Conservation (phyloP, 1,140 invertebrate species). For the Atta cephalotes region DNA sequence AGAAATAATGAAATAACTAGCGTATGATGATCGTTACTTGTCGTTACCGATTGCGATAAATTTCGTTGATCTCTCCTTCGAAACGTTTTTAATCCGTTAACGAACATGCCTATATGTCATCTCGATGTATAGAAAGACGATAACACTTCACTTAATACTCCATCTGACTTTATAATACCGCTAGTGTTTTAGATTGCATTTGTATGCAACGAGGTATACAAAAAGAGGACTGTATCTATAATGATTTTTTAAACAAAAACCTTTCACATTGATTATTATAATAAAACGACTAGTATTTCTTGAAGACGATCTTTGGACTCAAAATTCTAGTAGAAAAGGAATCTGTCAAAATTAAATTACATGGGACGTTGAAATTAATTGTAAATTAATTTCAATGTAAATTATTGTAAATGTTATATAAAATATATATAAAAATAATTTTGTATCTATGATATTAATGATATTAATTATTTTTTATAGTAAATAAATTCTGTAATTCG, state of each 20-base stretch:
- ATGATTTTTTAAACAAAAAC: slow-evolving; percentile 30
- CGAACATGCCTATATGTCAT: background rate
- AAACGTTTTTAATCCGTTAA: background rate
- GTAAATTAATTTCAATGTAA: too few species aligned
- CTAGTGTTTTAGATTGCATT: slow-evolving; percentile 27
- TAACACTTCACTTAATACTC: background rate
- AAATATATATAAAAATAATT: background rate
- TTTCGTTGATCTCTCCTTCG: background rate
- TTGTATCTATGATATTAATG: background rate
- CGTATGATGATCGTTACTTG: background rate
- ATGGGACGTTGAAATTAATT: background rate
- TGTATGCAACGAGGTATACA: background rate
- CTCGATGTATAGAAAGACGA: background rate
- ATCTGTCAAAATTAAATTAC: background rate
- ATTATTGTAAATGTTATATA: background rate
- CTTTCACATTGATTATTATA: background rate
- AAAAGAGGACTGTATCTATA: slow-evolving; percentile 2
- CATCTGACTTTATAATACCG: background rate
- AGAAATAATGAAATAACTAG: slow-evolving; percentile 10
- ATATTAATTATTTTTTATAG: background rate
- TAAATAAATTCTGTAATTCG: background rate
- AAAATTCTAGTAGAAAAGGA: too few species aligned
- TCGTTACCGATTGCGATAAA: background rate
- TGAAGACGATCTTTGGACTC: background rate
- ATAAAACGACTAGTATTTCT: background rate